Conservation (phyloP, 1,140 invertebrate species). For the Tribolium madens region DNA sequence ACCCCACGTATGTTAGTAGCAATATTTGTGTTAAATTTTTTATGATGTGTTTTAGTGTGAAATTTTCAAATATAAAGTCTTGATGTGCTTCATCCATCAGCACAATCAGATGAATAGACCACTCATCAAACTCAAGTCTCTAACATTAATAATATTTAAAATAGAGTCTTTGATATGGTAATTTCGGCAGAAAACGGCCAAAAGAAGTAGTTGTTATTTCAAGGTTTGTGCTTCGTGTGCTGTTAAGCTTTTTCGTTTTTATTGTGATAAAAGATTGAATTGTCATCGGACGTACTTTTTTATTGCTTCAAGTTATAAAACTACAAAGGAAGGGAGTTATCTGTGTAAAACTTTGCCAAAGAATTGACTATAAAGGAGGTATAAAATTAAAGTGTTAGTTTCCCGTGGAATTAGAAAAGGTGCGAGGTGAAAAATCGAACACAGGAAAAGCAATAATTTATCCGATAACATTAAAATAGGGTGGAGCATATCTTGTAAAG, state of each 20-base stretch:
- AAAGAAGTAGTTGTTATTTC: slow-evolving; percentile 18
- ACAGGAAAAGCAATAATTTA: slow-evolving; percentile 45
- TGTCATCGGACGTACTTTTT: slow-evolving; percentile 38
- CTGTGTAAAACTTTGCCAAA: slow-evolving; percentile 43
- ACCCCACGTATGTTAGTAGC: slow-evolving; percentile 14
- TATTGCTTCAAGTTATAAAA: slow-evolving; percentile 44
- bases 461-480: slow-evolving; percentile 45
- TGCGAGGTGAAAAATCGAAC: slow-evolving; percentile 43
- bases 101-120: slow-evolving; percentile 29
- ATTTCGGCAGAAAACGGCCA: slow-evolving; percentile 10
- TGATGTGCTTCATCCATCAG: slow-evolving; percentile 9
- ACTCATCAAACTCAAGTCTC: slow-evolving; percentile 23
- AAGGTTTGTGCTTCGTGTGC: slow-evolving; percentile 24
- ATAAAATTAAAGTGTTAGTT: slow-evolving; percentile 47
- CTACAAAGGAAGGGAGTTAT: slow-evolving; percentile 43
- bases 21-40: slow-evolving; percentile 35
- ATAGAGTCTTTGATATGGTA: slow-evolving; percentile 27
- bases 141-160: slow-evolving; percentile 32
- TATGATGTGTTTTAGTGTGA: slow-evolving; percentile 11
- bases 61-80: neutral
- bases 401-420: slow-evolving; percentile 41
- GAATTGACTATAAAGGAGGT: slow-evolving; percentile 43
- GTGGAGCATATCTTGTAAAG: slow-evolving; percentile 48
- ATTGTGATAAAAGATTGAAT: slow-evolving; percentile 45
- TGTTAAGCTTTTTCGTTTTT: slow-evolving; percentile 30